Evolutionary conservation across 2,797 vertebrate species (phyloP), one percentile per base, ranked within the genome.

Genomic region (Cossypha caffra): DNA sequence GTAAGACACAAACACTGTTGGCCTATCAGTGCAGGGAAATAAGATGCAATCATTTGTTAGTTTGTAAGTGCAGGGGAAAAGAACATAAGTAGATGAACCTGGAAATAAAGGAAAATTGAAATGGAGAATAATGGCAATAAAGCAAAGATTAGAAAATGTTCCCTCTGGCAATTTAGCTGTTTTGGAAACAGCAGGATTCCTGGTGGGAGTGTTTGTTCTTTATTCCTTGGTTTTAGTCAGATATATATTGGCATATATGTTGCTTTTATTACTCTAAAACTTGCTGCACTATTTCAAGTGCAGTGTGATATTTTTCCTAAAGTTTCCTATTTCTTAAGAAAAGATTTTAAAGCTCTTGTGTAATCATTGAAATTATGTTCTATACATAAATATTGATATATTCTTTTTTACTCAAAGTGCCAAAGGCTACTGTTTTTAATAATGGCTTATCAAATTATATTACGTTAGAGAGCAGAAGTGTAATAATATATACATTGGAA

Each of bases 401-500:
- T 98, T 98, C 97, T 97, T 98, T 98, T 98, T 97, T 98, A 98
- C 98, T 98, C 98, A 92, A 98, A 98, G 98, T 98, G 98, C 98
- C 98, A 98, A 98, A 98, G 98, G 98, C 97, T 97, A 98, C 97
- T 94, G 96, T 98, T 98, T 98, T 98, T 98, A 98, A 98, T 98
- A 97, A 97, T 92, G 97, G 98, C 98, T 97, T 98, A 97, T 97
- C 93, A 96, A 98, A 97, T 96, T 97, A 96, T 97, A 98, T 95
- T 97, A 97, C 91, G 77, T 97, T 98, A 96, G 96, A 97, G 97
- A 98, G 97, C 95, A 97, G 96, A 96, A 97, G 90, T 98, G 94
- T 97, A 96, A 97, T 86, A 96, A 96, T 95, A 97, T 97, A 97
- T 97, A 97, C 91, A 90, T 95, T 97, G 96, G 97, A 97, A 97